Conservation (phyloP, 1,140 invertebrate genomes). For the Drosophila tani region DNA sequence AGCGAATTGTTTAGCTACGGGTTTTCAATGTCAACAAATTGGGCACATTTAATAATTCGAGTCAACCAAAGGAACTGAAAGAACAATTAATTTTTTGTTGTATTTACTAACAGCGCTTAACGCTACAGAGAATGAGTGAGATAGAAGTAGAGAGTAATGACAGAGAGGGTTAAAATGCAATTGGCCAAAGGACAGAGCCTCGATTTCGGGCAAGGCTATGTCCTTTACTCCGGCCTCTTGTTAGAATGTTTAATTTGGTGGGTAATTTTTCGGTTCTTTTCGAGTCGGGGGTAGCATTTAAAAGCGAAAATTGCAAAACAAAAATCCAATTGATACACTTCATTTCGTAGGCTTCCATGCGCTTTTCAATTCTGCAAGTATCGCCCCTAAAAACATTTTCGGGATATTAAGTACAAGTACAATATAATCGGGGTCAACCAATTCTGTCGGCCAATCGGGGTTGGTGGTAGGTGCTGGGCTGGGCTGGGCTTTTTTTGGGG, state of each 20-base stretch:
- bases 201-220: not conserved
- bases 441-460: slow-evolving; percentile 65
- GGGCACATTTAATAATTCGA: slow-evolving; percentile 68
- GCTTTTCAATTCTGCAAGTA: slow-evolving; percentile 73
- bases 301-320: slow-evolving; percentile 85
- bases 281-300: slow-evolving; percentile 62
- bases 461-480: slow-evolving; percentile 39
- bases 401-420: slow-evolving; percentile 28
- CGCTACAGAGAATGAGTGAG: slow-evolving; percentile 33
- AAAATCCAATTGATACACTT: slow-evolving; percentile 82
- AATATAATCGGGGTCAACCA: slow-evolving; percentile 36
- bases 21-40: slow-evolving; percentile 79
- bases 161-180: slow-evolving; percentile 18
- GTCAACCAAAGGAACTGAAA: slow-evolving; percentile 37
- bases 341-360: slow-evolving; percentile 36
- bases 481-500: slow-evolving; percentile 38
- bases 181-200: slow-evolving; percentile 28
- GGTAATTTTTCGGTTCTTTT: slow-evolving; percentile 39
- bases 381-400: slow-evolving; percentile 73
- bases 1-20: slow-evolving; percentile 76
- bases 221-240: slow-evolving; percentile 6
- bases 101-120: slow-evolving; percentile 67
- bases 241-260: slow-evolving; percentile 24
- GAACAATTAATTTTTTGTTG: slow-evolving; percentile 81
- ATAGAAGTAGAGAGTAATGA: slow-evolving; percentile 10